These are phyloP conservation scores for Bujurquina vittata DNA, from an alignment of 2,113 vertebrate species.

Conservation along the genomic window DNA sequence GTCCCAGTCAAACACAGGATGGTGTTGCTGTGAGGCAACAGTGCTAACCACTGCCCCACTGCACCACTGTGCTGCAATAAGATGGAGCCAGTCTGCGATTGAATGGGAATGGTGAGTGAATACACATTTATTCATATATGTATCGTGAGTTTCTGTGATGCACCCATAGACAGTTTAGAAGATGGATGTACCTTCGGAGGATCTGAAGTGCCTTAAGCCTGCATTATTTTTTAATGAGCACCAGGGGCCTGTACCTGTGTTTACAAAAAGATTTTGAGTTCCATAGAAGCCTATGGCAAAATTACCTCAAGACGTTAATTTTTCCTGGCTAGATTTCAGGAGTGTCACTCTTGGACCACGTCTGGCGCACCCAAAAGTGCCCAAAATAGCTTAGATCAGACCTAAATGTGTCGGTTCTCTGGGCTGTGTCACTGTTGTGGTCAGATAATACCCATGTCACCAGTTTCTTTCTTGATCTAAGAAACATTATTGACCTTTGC, in stretches of 20 bases:
- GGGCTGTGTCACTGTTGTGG: fast-evolving
- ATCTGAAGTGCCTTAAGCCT: neutral
- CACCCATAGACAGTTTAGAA: neutral
- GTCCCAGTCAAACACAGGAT: neutral
- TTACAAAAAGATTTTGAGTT: neutral
- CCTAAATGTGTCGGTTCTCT: neutral
- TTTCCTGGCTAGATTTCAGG: neutral
- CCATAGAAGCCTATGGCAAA: neutral
- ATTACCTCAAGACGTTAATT: fast-evolving
- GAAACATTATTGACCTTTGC: neutral
- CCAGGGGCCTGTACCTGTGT: neutral
- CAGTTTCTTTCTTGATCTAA: neutral
- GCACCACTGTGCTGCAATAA: neutral
- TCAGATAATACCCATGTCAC: neutral
- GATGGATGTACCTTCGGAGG: neutral
- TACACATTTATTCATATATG: neutral
- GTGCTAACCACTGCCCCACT: neutral
- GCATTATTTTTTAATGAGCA: neutral
- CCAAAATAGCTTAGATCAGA: neutral
- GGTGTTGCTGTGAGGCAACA: neutral
- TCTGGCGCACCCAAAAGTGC: neutral
- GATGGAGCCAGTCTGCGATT: neutral
- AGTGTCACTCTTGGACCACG: neutral
- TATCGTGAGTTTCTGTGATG: neutral
- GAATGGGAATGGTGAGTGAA: neutral